Percentiles rank a stretch among this genome's conserved stretches.
These are phyloP conservation scores for Zeugodacus cucurbitae DNA, from an alignment of 1,140 invertebrate species.

Conservation along the genomic window DNA sequence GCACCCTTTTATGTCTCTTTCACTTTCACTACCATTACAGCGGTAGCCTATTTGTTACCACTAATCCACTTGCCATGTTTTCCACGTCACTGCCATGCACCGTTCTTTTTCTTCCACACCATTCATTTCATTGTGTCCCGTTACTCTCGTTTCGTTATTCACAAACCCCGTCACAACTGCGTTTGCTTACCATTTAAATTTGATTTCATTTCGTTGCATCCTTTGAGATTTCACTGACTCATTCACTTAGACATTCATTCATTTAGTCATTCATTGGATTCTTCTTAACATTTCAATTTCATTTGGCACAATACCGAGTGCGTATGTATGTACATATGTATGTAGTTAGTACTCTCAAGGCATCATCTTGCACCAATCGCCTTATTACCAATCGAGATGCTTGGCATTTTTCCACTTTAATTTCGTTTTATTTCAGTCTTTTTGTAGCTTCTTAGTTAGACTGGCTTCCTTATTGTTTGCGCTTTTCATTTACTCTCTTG, in stretches of 20 bases:
- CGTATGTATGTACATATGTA: background rate
- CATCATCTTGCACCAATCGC: background rate
- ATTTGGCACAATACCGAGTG: background rate
- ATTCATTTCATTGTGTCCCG: background rate
- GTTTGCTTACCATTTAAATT: slow-evolving; percentile 22
- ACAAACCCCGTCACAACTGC: background rate
- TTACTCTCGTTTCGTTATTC: background rate
- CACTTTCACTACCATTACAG: too few relatives aligned
- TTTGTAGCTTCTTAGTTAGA: background rate
- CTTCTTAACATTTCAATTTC: slow-evolving; percentile 5
- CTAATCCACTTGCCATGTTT: background rate
- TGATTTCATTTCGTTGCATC: background rate
- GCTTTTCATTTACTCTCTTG: background rate
- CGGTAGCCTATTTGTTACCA: background rate
- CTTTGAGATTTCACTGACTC: background rate
- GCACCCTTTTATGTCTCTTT: too few relatives aligned
- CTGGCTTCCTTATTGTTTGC: background rate
- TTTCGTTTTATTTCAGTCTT: background rate
- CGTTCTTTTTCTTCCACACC: background rate
- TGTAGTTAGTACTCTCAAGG: background rate
- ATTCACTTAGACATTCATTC: background rate
- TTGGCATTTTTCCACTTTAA: slow-evolving; percentile 24
- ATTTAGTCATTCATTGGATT: background rate
- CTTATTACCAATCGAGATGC: background rate
- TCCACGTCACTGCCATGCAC: background rate